These are phyloP conservation scores for Saturnia japonica DNA, from an alignment of 2,888 invertebrate species.

Conservation along the genomic window DNA sequence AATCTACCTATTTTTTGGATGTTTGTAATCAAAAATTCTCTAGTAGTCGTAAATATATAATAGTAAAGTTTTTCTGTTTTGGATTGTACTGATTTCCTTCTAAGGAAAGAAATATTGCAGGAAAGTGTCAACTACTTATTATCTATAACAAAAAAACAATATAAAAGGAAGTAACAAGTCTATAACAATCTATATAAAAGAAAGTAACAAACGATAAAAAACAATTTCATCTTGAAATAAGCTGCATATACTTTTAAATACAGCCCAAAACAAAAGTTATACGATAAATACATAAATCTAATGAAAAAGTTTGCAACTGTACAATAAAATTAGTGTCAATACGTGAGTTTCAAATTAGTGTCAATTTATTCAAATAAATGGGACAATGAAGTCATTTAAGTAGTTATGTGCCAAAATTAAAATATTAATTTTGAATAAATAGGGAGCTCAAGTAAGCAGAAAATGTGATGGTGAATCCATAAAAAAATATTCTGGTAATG, in stretches of 20 bases:
- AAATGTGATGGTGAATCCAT: neutral
- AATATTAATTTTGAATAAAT: neutral
- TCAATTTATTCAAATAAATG: neutral
- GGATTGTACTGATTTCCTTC: neutral
- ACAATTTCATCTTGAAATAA: neutral
- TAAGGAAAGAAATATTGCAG: neutral
- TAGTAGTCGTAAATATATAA: neutral
- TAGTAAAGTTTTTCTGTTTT: neutral
- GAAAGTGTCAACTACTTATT: neutral
- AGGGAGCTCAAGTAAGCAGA: neutral
- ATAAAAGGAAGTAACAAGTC: neutral
- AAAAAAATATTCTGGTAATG: neutral
- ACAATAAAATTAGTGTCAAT: neutral
- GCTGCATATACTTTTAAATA: neutral
- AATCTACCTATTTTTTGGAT: constrained; percentile 1
- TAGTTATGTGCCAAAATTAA: neutral
- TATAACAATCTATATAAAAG: too few species aligned
- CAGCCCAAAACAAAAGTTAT: neutral
- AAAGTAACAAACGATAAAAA: neutral
- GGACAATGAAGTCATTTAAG: neutral
- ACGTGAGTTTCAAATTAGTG: neutral
- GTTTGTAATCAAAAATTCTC: constrained; percentile 19
- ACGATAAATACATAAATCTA: neutral
- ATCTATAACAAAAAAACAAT: too few species aligned
- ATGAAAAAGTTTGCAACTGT: neutral